Conservation (phyloP, 2,888 invertebrate genomes). For the Ormyrus nitidulus region DNA sequence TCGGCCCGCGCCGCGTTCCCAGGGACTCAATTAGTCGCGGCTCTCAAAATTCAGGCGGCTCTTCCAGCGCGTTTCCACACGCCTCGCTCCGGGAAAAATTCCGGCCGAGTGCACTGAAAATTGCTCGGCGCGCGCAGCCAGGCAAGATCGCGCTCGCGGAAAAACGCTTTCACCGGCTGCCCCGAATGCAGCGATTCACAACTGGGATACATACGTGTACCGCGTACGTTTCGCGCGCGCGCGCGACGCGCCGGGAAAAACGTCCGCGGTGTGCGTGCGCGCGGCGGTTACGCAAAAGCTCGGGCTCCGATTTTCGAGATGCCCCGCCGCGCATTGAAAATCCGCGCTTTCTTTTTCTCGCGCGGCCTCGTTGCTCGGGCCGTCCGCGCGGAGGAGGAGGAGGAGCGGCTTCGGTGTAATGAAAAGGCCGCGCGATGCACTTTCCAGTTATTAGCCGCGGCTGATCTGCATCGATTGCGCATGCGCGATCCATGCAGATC, state of each 20-base stretch:
- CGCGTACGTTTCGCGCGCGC: neutral
- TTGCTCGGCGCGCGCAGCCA: neutral
- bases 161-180: conserved; percentile 53
- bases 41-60: no score
- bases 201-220: conserved; percentile 3
- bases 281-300: neutral
- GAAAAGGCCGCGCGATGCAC: neutral
- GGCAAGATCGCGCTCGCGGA: conserved; percentile 11
- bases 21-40: neutral
- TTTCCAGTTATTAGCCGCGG: conserved; percentile 29
- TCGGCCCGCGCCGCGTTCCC: neutral
- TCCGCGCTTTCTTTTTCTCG: conserved; percentile 22
- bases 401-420: neutral
- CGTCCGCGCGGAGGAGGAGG: neutral
- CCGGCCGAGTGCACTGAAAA: no score
- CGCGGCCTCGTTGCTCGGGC: neutral
- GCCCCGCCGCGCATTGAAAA: conserved; percentile 30
- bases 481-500: neutral
- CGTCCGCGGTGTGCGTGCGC: neutral
- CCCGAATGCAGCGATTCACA: conserved; percentile 12
- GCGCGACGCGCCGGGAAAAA: neutral
- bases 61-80: no score
- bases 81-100: no score
- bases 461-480: conserved; percentile 8
- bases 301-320: neutral